These are phyloP conservation scores for Porites lobata DNA, from an alignment of 92 coral and sea anemone genomes.

Conservation along the genomic window DNA sequence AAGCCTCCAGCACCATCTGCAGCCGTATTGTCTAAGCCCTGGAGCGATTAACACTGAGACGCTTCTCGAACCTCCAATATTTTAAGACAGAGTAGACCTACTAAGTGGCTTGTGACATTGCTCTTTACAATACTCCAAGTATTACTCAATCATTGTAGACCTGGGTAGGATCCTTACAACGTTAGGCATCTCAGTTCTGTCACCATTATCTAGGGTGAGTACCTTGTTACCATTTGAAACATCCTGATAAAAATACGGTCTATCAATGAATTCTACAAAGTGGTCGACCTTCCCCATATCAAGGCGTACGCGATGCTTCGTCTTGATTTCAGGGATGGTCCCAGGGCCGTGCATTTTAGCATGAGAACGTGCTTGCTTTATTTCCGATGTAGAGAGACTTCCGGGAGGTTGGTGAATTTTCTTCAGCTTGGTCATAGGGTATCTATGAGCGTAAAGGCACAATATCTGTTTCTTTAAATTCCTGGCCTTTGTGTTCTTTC, in stretches of 20 bases:
- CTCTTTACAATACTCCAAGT: constrained; percentile 59
- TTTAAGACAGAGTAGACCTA: constrained; percentile 63
- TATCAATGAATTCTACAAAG: constrained; percentile 37
- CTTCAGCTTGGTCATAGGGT: constrained; percentile 42
- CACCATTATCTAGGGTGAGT: constrained; percentile 39
- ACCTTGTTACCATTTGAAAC: constrained; percentile 31
- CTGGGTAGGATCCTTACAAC: constrained; percentile 58
- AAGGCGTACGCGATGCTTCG: constrained; percentile 53
- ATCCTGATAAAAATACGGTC: constrained; percentile 45
- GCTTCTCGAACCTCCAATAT: constrained; percentile 64
- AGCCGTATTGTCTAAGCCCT: constrained; percentile 45
- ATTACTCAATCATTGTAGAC: constrained; percentile 57
- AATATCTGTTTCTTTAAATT: constrained; percentile 60
- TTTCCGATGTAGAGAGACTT: constrained; percentile 59
- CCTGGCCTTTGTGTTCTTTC: constrained; percentile 44
- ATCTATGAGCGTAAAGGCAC: constrained; percentile 61
- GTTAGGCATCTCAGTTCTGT: constrained; percentile 60
- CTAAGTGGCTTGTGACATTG: constrained; percentile 47
- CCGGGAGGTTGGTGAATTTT: constrained; percentile 61
- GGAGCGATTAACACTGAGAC: constrained; percentile 62
- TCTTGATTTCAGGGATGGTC: constrained; percentile 30
- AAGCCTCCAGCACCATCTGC: too few relatives aligned
- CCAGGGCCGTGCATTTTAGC: constrained; percentile 57
- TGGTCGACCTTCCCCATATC: constrained; percentile 54
- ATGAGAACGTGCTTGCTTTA: constrained; percentile 68